Percentiles rank a stretch among this genome's conserved stretches.
phyloP scores from a whole-genome alignment of 2,888 invertebrate species.

The Hesperia comma region DNA sequence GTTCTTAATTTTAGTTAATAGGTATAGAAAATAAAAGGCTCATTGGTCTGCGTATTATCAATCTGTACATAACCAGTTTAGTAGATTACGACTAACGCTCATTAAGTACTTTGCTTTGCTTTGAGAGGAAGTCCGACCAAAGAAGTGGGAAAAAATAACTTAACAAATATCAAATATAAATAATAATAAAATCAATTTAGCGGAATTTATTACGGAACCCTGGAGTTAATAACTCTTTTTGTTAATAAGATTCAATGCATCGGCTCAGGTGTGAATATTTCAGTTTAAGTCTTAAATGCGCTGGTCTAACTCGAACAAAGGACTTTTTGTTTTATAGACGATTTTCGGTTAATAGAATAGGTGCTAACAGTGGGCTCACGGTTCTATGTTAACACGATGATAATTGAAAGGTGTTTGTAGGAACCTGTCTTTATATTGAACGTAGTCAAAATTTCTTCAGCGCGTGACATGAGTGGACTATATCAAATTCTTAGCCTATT shows the following conservation, averaged over 20 bases:
- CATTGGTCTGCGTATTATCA: no score
- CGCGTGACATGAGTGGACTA: conserved; percentile 5
- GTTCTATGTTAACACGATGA: conserved; percentile 47
- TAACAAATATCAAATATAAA: neutral
- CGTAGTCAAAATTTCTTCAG: conserved; percentile 13
- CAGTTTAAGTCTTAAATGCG: conserved; percentile 45
- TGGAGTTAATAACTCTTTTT: conserved; percentile 10
- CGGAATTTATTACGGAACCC: neutral
- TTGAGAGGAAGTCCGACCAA: no score
- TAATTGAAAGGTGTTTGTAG: conserved; percentile 51
- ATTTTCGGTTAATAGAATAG: conserved; percentile 50
- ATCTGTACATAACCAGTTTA: no score
- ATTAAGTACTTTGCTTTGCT: no score
- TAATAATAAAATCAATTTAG: neutral
- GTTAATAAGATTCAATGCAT: conserved; percentile 32
- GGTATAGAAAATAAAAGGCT: no score
- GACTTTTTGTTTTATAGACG: conserved; percentile 50
- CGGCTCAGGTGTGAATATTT: conserved; percentile 50
- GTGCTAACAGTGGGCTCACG: conserved; percentile 50
- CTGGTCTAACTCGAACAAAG: conserved; percentile 50
- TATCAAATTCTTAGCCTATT: neutral
- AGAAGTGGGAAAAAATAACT: no score
- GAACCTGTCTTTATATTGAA: conserved; percentile 31
- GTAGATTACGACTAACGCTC: no score
- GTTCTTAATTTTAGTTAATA: no score